Percentiles rank a stretch among this genome's conserved stretches.
Evolutionary conservation across 2,113 vertebrate species (phyloP).

Genomic region (Seriola aureovittata): DNA sequence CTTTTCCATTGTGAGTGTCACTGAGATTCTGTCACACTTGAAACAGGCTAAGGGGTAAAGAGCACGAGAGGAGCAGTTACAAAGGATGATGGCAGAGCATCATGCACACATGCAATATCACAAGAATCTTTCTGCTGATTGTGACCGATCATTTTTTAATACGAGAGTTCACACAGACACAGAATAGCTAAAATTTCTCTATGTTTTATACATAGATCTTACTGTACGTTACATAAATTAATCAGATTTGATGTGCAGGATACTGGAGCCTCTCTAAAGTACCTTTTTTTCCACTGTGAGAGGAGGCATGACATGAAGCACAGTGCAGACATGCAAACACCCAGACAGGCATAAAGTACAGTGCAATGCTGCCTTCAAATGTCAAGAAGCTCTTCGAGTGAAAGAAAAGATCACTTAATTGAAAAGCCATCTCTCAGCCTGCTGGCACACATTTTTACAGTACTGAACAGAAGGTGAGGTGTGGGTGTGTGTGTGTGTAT

Average conservation of each 20-base stretch:
- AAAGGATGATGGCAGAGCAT: slow-evolving; percentile 63
- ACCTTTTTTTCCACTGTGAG: not conserved
- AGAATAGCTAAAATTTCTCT: not conserved
- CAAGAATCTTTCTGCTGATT: slow-evolving; percentile 28
- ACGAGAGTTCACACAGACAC: not conserved
- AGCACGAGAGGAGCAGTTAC: slow-evolving; percentile 40
- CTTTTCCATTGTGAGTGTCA: slow-evolving; percentile 68
- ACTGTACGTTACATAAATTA: not conserved
- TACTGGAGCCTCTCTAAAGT: not conserved
- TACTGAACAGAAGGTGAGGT: slow-evolving; percentile 40
- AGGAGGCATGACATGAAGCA: slow-evolving; percentile 16
- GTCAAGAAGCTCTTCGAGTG: slow-evolving; percentile 57
- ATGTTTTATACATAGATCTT: slow-evolving; percentile 10
- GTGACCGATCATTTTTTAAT: slow-evolving; percentile 35
- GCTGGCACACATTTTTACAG: slow-evolving; percentile 36
- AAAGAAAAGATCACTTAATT: slow-evolving; percentile 52
- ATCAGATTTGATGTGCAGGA: not conserved
- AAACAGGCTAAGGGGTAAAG: slow-evolving; percentile 65
- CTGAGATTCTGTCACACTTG: slow-evolving; percentile 73
- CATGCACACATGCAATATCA: slow-evolving; percentile 51
- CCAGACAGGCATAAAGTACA: slow-evolving; percentile 5
- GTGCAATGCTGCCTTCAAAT: slow-evolving; percentile 55
- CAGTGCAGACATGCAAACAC: not conserved
- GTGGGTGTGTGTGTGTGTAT: not conserved
- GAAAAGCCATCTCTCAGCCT: slow-evolving; percentile 49